Evolutionary conservation across 2,888 invertebrate species (phyloP), one percentile per base, ranked within the genome.

Genomic region (Proisotoma minuta): DNA sequence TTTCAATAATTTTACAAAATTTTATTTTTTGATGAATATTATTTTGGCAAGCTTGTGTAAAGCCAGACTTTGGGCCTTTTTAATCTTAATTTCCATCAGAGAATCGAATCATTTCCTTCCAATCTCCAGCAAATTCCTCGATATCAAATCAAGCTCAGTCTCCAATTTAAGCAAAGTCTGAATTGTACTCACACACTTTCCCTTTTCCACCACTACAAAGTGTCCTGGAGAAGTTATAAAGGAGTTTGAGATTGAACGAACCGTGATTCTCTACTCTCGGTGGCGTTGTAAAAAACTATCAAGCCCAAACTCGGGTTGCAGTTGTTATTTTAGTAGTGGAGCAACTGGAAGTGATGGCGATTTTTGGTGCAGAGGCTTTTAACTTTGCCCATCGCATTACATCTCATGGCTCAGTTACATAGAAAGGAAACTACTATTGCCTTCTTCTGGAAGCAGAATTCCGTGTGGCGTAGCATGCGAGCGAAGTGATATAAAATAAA

Each of bases 401-500:
- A 43, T 12, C 8, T 10, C 34, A 34, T 34, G 34, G 34, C 15
- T 34, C 34, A 10, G 34, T 34, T 34, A 34, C 34, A 34, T 34
- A 5, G 4, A 43, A 34, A 34, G 15, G 34, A 34, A 34, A 34
- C 34, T 15, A 10, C 34, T 34, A 34, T 34, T 15, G 20, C 18
- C 15, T 43, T 43, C 43, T n/a, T n/a, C 43, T 12, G 43, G 18
- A 43, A 43, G n/a, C n/a, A n/a, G n/a, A n/a, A n/a, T n/a, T 20
- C 20, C 43, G 43, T 43, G 18, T 20, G 20, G n/a, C n/a, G 20
- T 43, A 20, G 18, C 43, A 20, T 43, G 43, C 43, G 20, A 20
- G 43, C 43, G 43, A 43, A 18, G 43, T 43, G 43, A 50, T 50
- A 24, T 50, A 22, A 50, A 24, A 51, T 51, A 51, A 51, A 51